phyloP scores from a whole-genome alignment of 1,140 invertebrate genomes.

The Drosophila quadrilineata region DNA sequence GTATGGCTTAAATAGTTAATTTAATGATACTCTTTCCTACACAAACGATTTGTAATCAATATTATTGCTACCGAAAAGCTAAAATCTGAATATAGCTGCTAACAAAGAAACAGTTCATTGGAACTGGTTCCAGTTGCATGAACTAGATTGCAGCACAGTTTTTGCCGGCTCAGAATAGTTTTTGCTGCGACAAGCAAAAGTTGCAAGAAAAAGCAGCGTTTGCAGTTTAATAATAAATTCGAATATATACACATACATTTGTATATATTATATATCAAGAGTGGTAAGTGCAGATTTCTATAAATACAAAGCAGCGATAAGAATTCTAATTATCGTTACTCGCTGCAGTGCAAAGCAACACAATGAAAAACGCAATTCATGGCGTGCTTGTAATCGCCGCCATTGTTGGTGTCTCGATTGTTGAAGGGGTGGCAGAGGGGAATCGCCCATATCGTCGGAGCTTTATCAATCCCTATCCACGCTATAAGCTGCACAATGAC shows the following conservation, averaged over 20 bases:
- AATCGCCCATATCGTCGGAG: conserved; percentile 46
- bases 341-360: background rate
- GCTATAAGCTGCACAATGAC: conserved; percentile 53
- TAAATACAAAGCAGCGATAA: background rate
- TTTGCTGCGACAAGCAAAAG: background rate
- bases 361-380: conserved; percentile 70
- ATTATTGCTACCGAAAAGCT: no score
- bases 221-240: no score
- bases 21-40: no score
- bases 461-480: conserved; percentile 77
- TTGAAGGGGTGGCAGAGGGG: background rate
- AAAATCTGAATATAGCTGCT: no score
- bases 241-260: no score
- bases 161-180: conserved; percentile 29
- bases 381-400: conserved; percentile 42
- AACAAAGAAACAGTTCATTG: no score
- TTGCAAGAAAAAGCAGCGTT: conserved; percentile 7
- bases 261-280: background rate
- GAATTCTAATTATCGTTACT: conserved; percentile 4
- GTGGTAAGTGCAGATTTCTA: conserved; percentile 5
- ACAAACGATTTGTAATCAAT: no score
- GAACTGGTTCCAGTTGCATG: background rate
- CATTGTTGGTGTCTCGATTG: background rate
- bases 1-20: no score
- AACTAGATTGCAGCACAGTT: conserved; percentile 1